Evolutionary conservation across 2,797 vertebrate genomes (phyloP).

Genomic region (Acanthurus lineatus): DNA sequence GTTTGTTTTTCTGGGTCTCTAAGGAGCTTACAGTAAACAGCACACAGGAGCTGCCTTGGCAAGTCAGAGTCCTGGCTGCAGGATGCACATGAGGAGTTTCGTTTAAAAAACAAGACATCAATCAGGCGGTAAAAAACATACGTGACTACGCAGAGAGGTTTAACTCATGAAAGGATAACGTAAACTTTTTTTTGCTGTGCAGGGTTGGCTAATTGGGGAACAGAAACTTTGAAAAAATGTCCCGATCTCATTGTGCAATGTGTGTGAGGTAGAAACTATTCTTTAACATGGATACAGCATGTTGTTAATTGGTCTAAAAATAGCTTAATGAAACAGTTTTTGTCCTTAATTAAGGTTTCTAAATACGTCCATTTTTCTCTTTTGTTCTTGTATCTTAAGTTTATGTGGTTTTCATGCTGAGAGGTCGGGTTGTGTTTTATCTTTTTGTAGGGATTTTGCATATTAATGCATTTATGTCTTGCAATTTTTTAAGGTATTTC

Average conservation of each 20-base stretch:
- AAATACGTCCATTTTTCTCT: background rate
- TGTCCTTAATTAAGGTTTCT: background rate
- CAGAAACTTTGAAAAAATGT: constrained; percentile 5
- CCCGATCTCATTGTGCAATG: background rate
- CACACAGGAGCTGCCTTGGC: constrained; percentile 43
- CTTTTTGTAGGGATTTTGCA: too few species aligned
- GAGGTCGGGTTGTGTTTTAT: background rate
- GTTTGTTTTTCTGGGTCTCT: constrained; percentile 63
- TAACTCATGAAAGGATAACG: constrained; percentile 11
- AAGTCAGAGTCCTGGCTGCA: constrained; percentile 39
- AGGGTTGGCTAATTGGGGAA: background rate
- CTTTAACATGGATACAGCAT: background rate
- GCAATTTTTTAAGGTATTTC: background rate
- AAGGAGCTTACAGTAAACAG: constrained; percentile 71
- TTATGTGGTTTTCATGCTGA: background rate
- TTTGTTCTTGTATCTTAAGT: background rate
- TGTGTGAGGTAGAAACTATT: background rate
- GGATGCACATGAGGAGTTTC: constrained; percentile 47
- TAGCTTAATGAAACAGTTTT: background rate
- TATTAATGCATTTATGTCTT: background rate
- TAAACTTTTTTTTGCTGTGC: background rate
- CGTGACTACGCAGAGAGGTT: constrained; percentile 7
- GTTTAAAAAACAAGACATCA: constrained; percentile 51
- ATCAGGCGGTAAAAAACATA: constrained; percentile 37
- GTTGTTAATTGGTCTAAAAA: background rate